A percentile compares a stretch with the other conserved stretches of the same genome.
Conservation (phyloP, 2,888 invertebrate species). For the Conistra vaccinii region DNA sequence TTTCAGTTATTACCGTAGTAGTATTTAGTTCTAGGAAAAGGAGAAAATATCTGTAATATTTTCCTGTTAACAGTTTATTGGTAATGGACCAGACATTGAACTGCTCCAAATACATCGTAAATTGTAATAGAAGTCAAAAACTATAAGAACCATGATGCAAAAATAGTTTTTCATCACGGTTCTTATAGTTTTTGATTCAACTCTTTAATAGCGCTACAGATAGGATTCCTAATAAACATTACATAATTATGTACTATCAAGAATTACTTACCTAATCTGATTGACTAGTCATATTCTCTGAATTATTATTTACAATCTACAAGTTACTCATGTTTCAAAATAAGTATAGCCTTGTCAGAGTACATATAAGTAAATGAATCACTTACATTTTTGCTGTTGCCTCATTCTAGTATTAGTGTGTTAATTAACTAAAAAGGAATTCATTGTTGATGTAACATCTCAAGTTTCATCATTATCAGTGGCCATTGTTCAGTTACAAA, state of each 20-base stretch:
- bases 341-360: conserved; percentile 53
- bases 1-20: not conserved
- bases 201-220: conserved; percentile 2
- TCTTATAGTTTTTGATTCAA: too few species aligned
- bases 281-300: conserved; percentile 30
- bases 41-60: not conserved
- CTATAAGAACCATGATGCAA: too few species aligned
- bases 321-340: conserved; percentile 58
- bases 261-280: conserved; percentile 25
- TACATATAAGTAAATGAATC: conserved; percentile 41
- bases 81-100: not conserved
- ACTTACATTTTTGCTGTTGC: conserved; percentile 47
- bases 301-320: conserved; percentile 44
- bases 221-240: conserved; percentile 18
- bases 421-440: conserved; percentile 54
- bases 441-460: conserved; percentile 49
- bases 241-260: conserved; percentile 10
- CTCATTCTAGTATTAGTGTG: conserved; percentile 51
- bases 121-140: not conserved
- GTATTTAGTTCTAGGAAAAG: not conserved
- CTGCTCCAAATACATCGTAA: not conserved
- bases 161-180: too few species aligned
- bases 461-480: conserved; percentile 32
- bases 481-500: not conserved
- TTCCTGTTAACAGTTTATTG: not conserved